Conservation (phyloP, 2,113 vertebrate species). For the Entosphenus tridentatus region DNA sequence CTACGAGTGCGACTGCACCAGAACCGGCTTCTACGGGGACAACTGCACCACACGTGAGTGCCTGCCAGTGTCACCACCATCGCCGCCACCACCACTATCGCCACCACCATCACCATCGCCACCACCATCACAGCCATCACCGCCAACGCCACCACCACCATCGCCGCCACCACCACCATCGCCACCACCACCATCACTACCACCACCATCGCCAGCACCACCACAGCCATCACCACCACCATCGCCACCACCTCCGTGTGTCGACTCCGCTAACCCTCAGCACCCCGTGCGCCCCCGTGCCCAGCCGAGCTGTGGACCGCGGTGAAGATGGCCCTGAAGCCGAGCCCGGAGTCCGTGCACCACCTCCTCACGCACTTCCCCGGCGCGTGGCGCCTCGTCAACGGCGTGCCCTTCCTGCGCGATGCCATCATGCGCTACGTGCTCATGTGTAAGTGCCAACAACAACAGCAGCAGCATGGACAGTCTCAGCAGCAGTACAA, state of each 20-base stretch:
- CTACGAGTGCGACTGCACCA: conserved; percentile 69
- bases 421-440: conserved; percentile 71
- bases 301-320: conserved; percentile 69
- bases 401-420: conserved; percentile 50
- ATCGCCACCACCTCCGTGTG: no score
- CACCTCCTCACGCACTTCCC: conserved; percentile 79
- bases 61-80: no score
- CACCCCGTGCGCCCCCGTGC: not conserved
- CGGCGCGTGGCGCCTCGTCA: conserved; percentile 72
- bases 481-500: not conserved
- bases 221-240: no score
- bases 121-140: no score
- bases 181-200: no score
- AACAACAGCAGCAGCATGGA: not conserved
- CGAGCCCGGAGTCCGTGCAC: conserved; percentile 55
- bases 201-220: no score
- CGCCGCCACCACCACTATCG: no score
- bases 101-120: no score
- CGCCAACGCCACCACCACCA: no score
- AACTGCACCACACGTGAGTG: conserved; percentile 68
- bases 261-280: no score
- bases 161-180: no score
- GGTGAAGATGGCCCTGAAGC: conserved; percentile 46
- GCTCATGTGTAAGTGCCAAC: conserved; percentile 49
- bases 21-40: conserved; percentile 45